Conservation (phyloP, 2,888 invertebrate species). For the Dorcus hopei region DNA sequence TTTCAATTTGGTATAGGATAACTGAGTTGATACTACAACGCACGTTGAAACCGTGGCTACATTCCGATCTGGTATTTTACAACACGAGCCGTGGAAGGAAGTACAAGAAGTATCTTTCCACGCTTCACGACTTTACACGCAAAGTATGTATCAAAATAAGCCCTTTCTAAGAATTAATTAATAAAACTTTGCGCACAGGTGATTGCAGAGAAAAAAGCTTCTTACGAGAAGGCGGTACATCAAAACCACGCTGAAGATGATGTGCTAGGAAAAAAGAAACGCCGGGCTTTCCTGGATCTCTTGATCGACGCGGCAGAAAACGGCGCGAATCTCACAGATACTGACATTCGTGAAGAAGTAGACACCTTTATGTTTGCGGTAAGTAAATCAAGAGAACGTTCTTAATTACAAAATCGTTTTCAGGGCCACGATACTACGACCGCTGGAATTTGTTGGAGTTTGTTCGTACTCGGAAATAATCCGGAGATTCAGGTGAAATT, state of each 20-base stretch:
- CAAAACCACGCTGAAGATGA: not conserved
- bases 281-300: slow-evolving; percentile 35
- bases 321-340: slow-evolving; percentile 27
- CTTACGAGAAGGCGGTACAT: not conserved
- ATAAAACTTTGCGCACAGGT: not conserved
- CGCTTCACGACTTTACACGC: slow-evolving; percentile 54
- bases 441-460: slow-evolving; percentile 29
- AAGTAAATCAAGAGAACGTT: not conserved
- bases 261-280: slow-evolving; percentile 25
- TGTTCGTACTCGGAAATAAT: slow-evolving; percentile 30
- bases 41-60: slow-evolving; percentile 48
- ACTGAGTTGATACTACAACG: slow-evolving; percentile 22
- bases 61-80: slow-evolving; percentile 50
- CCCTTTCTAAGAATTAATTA: too few relatives aligned
- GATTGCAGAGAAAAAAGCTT: not conserved
- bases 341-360: slow-evolving; percentile 38
- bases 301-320: slow-evolving; percentile 31
- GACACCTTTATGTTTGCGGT: slow-evolving; percentile 43
- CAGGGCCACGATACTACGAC: slow-evolving; percentile 36
- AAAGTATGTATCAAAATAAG: slow-evolving; percentile 37
- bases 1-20: slow-evolving; percentile 4
- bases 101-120: slow-evolving; percentile 45
- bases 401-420: not conserved
- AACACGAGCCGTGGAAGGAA: slow-evolving; percentile 44
- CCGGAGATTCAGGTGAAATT: slow-evolving; percentile 23